Percentiles rank a stretch among this genome's conserved stretches.
phyloP scores from a whole-genome alignment of 2,888 invertebrate genomes.

The Habroteleia sp. region DNA sequence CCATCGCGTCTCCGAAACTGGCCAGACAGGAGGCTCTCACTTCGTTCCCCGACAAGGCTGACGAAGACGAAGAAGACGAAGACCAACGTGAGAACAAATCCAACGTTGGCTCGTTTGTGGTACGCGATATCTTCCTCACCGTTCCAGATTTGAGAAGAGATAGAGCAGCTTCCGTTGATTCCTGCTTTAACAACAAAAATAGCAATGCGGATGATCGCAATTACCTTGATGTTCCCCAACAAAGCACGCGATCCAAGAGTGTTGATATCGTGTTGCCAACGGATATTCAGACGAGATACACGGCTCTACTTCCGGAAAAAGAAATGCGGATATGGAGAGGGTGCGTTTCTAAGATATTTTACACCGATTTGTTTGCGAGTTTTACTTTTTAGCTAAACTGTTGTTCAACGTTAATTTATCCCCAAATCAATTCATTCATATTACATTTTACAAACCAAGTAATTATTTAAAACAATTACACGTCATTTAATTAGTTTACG shows the following conservation, averaged over 20 bases:
- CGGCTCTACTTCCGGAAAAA: slow-evolving; percentile 84
- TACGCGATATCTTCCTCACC: slow-evolving; percentile 88
- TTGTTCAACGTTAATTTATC: no score
- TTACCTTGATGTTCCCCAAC: slow-evolving; percentile 87
- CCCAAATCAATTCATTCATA: not conserved
- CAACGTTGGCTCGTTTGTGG: slow-evolving; percentile 78
- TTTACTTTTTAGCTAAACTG: not conserved
- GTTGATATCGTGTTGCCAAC: slow-evolving; percentile 94
- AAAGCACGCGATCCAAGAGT: slow-evolving; percentile 88
- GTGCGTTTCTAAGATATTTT: slow-evolving; percentile 75
- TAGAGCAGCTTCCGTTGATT: slow-evolving; percentile 93
- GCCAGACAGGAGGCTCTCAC: slow-evolving; percentile 91
- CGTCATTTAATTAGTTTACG: slow-evolving; percentile 7
- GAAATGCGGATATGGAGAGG: slow-evolving; percentile 77
- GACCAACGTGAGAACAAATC: slow-evolving; percentile 64
- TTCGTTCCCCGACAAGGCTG: slow-evolving; percentile 80
- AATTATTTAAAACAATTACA: slow-evolving; percentile 15
- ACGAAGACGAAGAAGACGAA: slow-evolving; percentile 70
- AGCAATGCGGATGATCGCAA: slow-evolving; percentile 87
- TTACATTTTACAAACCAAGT: no score
- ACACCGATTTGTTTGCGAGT: not conserved
- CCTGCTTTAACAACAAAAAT: slow-evolving; percentile 89
- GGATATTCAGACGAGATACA: slow-evolving; percentile 91
- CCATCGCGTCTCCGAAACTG: slow-evolving; percentile 83
- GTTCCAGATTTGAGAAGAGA: slow-evolving; percentile 92